Evolutionary conservation across 2,113 vertebrate species (phyloP), one percentile per base, ranked within the genome.

Genomic region (Rana temporaria): DNA sequence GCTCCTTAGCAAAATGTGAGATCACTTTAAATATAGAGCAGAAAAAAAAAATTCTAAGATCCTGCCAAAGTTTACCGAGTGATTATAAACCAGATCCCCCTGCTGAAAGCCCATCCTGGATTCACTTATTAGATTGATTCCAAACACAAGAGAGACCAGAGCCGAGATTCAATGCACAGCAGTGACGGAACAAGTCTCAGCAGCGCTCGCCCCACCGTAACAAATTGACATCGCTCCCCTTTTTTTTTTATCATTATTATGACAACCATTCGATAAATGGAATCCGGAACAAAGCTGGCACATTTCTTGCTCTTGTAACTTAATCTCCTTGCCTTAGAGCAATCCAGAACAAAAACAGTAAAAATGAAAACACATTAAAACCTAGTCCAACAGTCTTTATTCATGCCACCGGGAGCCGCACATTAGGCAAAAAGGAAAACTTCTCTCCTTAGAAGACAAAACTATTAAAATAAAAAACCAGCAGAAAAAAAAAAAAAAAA

Each of bases 241-340:
- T 38, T 9, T 26, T 53, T 55, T 26, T 26, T 18, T 6, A 26
- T 71, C 26, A 55, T 55, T 71, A 71, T 71, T 71, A 71, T 71
- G 69, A 71, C 69, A 71, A 71, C 69, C 69, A 71, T 71, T 71
- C 48, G 30, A 24, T 26, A 18, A 22, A 30, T 55, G 52, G 48
- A 56, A 71, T 55, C 26, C 8, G 55, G 17, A 71, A 71, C 69
- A 71, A 71, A 71, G 48, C 15, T 18, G 48, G 4, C 20, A 26
- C 5, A 53, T 17, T 70, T 70, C 16, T 55, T 19, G 26, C 26
- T 71, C 55, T 56, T 30, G 48, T 71, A 71, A 71, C 69, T 30
- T 71, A 71, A 71, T 71, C 69, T 52, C 55, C 55, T 71, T 55
- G 48, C 69, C 48, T 71, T 71, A 30, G 15, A 71, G 69, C 69